Base-by-base conservation (phyloP, 2,888 invertebrate species). In the Saturnia pavonia region DNA sequence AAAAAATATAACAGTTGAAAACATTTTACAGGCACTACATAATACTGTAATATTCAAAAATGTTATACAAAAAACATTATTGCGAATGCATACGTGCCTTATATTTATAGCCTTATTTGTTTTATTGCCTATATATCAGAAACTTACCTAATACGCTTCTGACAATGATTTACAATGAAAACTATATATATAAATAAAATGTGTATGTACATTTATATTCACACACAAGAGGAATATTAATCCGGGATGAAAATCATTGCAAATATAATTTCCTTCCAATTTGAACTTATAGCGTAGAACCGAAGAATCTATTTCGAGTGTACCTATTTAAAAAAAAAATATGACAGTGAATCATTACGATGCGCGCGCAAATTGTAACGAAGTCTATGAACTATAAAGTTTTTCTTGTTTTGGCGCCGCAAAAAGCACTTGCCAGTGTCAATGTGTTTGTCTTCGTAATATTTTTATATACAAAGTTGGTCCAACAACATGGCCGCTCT, bases 11-110 rank as follows among this genome's bases (percentile, higher is more conserved):
- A 34, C 7, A 2, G 19, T 65, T n/a, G 40, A n/a, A 65, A n/a
- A n/a, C 65, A 65, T 65, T 65, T 65, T 65, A 1, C 34, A 40
- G 27, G 40, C 65, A 40, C 65, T 40, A 60, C 57, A 60, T 27
- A 60, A 4, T 19, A 60, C 12, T 27, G 16, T 27, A 19, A 65
- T 40, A 40, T 65, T n/a, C 12, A n/a, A 40, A 25, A 34, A n/a
- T 12, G 9, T 22, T 8, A 40, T 40, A 40, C 65, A 63, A 63
- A 27, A n/a, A 27, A 34, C 34, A 34, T 40, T 0, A 65, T 40
- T n/a, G 1, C 19, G n/a, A 60, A 4, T 25, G 3, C 14, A n/a
- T 65, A 65, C 65, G 65, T 65, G 65, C 40, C 65, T 40, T 65
- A n/a, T 40, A 40, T 65, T 40, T 65, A 65, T 65, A 27, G 25